Percentiles rank a stretch among this genome's conserved stretches.
These are phyloP conservation scores for Phengaris alcon DNA, from an alignment of 2,888 invertebrate genomes.

Conservation along the genomic window DNA sequence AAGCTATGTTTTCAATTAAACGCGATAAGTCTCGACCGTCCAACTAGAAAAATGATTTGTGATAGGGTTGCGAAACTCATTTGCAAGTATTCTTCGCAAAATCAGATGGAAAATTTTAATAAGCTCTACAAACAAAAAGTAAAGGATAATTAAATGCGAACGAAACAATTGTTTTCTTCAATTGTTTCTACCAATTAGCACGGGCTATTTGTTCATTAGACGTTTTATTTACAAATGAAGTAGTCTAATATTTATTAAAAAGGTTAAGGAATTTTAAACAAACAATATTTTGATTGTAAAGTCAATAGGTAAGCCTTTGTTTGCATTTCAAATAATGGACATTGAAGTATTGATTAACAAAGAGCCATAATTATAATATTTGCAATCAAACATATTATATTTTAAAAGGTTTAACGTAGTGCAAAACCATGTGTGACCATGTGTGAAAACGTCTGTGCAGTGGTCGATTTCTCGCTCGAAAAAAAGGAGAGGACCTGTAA, in stretches of 20 bases:
- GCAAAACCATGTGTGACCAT: conserved; percentile 57
- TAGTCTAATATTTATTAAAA: conserved; percentile 22
- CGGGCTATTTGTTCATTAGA: conserved; percentile 23
- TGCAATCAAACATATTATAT: conserved; percentile 27
- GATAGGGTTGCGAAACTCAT: conserved; percentile 57
- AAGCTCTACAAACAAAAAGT: conserved; percentile 51
- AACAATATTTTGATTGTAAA: background rate
- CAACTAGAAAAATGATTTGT: conserved; percentile 49
- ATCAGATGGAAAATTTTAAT: conserved; percentile 78
- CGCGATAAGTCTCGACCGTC: conserved; percentile 45
- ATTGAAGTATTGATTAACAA: conserved; percentile 14
- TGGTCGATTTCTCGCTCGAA: conserved; percentile 49
- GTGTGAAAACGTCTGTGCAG: conserved; percentile 63
- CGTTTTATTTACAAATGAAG: conserved; percentile 21
- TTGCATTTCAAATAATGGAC: conserved; percentile 7
- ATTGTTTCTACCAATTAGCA: conserved; percentile 46
- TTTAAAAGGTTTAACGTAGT: conserved; percentile 39
- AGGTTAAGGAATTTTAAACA: background rate
- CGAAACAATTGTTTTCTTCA: conserved; percentile 61
- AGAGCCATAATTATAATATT: conserved; percentile 23
- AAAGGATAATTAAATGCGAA: conserved; percentile 47
- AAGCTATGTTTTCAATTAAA: conserved; percentile 55
- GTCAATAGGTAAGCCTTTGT: background rate
- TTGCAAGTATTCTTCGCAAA: conserved; percentile 57
- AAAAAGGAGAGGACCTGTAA: conserved; percentile 59